Conservation (phyloP, 2,888 invertebrate genomes). For the Buathra laborator region DNA sequence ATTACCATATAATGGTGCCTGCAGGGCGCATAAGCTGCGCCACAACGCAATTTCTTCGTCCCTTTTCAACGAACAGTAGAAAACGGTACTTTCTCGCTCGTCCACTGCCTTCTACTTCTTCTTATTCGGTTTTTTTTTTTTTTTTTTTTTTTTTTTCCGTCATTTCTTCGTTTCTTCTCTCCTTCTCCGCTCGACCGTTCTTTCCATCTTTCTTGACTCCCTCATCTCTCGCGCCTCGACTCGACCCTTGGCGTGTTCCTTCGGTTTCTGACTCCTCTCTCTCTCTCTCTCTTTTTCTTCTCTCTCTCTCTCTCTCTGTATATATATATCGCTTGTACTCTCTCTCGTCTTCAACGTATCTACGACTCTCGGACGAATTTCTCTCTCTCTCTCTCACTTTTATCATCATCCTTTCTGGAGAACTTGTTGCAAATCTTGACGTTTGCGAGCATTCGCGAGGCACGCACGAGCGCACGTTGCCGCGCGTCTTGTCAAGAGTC, state of each 20-base stretch:
- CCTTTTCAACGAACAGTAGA: conserved; percentile 82
- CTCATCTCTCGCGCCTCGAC: conserved; percentile 55
- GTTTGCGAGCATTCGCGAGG: conserved; percentile 39
- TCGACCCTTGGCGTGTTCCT: conserved; percentile 52
- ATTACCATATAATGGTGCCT: conserved; percentile 85
- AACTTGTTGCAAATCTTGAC: conserved; percentile 74
- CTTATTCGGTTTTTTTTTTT: conserved; percentile 64
- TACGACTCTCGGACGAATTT: conserved; percentile 35
- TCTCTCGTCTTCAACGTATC: conserved; percentile 50
- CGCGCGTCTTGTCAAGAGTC: conserved; percentile 62
- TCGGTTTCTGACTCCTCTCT: conserved; percentile 29
- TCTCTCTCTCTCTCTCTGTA: conserved; percentile 6
- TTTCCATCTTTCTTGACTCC: conserved; percentile 66
- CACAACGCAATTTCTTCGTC: conserved; percentile 84
- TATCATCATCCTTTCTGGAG: conserved; percentile 62
- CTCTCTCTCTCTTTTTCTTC: conserved; percentile 40
- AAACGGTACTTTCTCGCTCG: conserved; percentile 77
- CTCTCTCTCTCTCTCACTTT: conserved; percentile 49
- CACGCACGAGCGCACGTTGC: conserved; percentile 42
- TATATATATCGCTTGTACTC: neutral
- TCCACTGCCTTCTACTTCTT: conserved; percentile 58
- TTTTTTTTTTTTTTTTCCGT: conserved; percentile 34
- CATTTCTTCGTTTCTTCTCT: conserved; percentile 29
- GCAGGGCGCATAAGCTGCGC: conserved; percentile 84
- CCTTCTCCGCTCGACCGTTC: conserved; percentile 35